phyloP scores from a whole-genome alignment of 2,113 vertebrate genomes.

The Glaucidium brasilianum region DNA sequence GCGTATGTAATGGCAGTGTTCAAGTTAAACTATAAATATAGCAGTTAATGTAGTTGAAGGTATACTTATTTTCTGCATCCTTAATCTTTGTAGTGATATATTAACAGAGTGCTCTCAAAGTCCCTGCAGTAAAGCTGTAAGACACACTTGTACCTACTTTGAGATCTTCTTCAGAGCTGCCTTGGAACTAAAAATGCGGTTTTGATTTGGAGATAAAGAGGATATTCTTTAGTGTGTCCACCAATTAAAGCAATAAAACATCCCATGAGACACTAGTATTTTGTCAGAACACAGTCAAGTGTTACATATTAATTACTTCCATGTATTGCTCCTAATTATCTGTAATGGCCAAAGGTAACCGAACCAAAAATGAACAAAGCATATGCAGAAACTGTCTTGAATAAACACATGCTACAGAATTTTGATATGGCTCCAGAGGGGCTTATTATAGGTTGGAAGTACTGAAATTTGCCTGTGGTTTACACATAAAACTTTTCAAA shows the following conservation, averaged over 20 bases:
- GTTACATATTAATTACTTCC: not conserved
- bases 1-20: not conserved
- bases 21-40: not conserved
- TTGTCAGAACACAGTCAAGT: not conserved
- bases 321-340: not conserved
- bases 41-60: not conserved
- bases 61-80: not conserved
- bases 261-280: not conserved
- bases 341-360: not conserved
- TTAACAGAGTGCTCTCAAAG: not conserved
- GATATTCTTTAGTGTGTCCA: not conserved
- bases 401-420: not conserved
- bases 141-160: not conserved
- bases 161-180: not conserved
- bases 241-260: not conserved
- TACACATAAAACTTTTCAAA: slow-evolving; percentile 32
- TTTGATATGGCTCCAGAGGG: not conserved
- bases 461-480: slow-evolving; percentile 26
- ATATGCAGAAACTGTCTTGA: not conserved
- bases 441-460: not conserved
- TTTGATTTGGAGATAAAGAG: not conserved
- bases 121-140: not conserved
- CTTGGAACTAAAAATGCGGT: not conserved
- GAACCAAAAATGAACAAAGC: slow-evolving; percentile 3
- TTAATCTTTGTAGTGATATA: not conserved